Base-by-base conservation (phyloP, 2,797 vertebrate genomes). In the Pygocentrus nattereri region DNA sequence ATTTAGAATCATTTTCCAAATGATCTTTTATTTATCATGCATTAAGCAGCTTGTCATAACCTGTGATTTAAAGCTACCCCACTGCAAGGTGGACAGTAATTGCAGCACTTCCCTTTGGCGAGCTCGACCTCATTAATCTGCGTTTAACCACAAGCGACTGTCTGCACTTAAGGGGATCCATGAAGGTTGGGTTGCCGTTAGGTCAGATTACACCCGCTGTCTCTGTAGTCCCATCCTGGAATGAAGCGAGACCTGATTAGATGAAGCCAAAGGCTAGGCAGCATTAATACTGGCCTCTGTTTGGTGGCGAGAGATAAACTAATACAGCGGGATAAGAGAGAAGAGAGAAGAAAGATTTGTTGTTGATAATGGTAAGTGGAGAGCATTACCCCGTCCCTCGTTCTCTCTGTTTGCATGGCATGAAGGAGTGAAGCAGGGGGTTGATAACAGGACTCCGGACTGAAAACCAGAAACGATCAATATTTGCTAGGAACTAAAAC, bases 281-380 rank as follows among this genome's bases (percentile, higher is more conserved):
- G 18, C 38, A 11, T 25, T 61, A 58, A 68, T 52, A 47, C 21
- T 11, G 21, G 16, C 44, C 25, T 75, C 81, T 67, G 80, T 90
- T 88, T 84, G 87, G 83, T 87, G 88, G 75, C 88, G 83, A 85
- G 80, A 88, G 90, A 92, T 86, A 78, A 79, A 79, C 82, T 87
- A 82, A 93, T 92, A 93, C 90, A 41, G 84, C 89, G 85, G 90
- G 90, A 87, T 90, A 68, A 78, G 85, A 85, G 84, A 83, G 86
- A n/a, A n/a, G n/a, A n/a, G n/a, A n/a, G n/a, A n/a, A n/a, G n/a
- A 83, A 25, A 87, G 82, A 84, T 84, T 84, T 87, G 76, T 18
- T n/a, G 82, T 74, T 79, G 76, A 88, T 74, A 27, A 54, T 34
- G 30, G 62, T 13, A 23, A 81, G 80, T 78, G 62, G 83, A 88